These are phyloP conservation scores for Gisinianus flammeolus DNA, from an alignment of 2,888 invertebrate genomes.

Conservation along the genomic window DNA sequence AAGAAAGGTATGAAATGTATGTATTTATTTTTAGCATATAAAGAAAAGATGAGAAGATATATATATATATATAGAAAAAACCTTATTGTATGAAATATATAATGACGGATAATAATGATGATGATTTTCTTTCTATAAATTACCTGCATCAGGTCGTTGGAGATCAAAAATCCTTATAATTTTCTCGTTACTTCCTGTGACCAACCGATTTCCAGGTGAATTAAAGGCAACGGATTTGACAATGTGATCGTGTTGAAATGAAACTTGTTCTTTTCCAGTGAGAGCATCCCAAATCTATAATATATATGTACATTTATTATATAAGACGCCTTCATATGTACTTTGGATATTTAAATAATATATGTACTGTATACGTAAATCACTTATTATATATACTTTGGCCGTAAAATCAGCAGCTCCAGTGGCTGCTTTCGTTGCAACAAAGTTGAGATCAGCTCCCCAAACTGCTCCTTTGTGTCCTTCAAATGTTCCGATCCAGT, in stretches of 20 bases:
- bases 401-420: constrained; percentile 97
- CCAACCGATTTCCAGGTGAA: constrained; percentile 76
- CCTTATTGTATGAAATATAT: too few relatives aligned
- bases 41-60: too few relatives aligned
- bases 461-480: constrained; percentile 99
- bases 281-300: constrained; percentile 93
- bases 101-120: too few relatives aligned
- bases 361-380: too few relatives aligned
- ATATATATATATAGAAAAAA: too few relatives aligned
- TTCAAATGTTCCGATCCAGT: constrained; percentile 98
- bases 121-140: too few relatives aligned
- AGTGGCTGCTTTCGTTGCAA: constrained; percentile 89
- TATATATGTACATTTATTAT: neutral
- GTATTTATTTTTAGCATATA: too few relatives aligned
- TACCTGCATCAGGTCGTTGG: constrained; percentile 81
- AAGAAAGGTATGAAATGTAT: too few relatives aligned
- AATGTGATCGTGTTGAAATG: constrained; percentile 95
- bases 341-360: too few relatives aligned
- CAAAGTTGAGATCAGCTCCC: constrained; percentile 92
- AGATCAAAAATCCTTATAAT: constrained; percentile 89
- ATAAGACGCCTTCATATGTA: too few relatives aligned
- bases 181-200: constrained; percentile 95
- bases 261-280: constrained; percentile 86
- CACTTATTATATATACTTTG: too few relatives aligned
- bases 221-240: constrained; percentile 95